Evolutionary conservation across 2,113 vertebrate species (phyloP).

Genomic region (Centropristis striata): DNA sequence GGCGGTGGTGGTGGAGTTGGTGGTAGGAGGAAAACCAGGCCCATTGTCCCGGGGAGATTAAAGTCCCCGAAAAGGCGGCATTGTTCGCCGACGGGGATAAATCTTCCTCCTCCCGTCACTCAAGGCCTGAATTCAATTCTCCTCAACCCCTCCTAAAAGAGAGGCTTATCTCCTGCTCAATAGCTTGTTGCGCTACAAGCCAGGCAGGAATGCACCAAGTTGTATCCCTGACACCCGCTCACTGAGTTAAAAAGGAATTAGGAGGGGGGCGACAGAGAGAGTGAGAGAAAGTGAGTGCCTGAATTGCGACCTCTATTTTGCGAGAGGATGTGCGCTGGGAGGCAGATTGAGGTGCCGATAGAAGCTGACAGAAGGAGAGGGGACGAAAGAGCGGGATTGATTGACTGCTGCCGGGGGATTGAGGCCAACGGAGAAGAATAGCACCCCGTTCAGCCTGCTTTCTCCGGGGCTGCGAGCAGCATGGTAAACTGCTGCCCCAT

Average conservation of each 20-base stretch:
- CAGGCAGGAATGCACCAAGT: slow-evolving; percentile 90
- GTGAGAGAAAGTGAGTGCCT: slow-evolving; percentile 77
- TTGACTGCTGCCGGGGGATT: slow-evolving; percentile 70
- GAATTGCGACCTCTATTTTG: slow-evolving; percentile 79
- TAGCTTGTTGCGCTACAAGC: slow-evolving; percentile 95
- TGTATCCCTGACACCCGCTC: slow-evolving; percentile 92
- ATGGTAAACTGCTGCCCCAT: slow-evolving; percentile 76
- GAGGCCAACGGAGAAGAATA: slow-evolving; percentile 76
- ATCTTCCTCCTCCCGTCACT: slow-evolving; percentile 99
- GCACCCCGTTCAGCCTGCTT: slow-evolving; percentile 48
- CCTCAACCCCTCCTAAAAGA: slow-evolving; percentile 92
- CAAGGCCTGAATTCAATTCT: slow-evolving; percentile 98
- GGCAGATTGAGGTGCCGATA: slow-evolving; percentile 76
- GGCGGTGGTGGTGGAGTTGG: slow-evolving; percentile 60
- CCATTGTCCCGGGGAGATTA: slow-evolving; percentile 99
- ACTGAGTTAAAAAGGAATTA: slow-evolving; percentile 89
- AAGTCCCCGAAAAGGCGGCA: slow-evolving; percentile 93
- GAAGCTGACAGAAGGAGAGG: slow-evolving; percentile 69
- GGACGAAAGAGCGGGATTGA: slow-evolving; percentile 63
- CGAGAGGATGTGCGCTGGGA: slow-evolving; percentile 84
- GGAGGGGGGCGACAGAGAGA: slow-evolving; percentile 63
- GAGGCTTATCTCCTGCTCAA: slow-evolving; percentile 99
- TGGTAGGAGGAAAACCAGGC: slow-evolving; percentile 88
- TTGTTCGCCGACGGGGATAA: slow-evolving; percentile 97
- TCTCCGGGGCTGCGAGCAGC: slow-evolving; percentile 63